phyloP scores from a whole-genome alignment of 2,888 invertebrate genomes.

The Lochmaea capreae region DNA sequence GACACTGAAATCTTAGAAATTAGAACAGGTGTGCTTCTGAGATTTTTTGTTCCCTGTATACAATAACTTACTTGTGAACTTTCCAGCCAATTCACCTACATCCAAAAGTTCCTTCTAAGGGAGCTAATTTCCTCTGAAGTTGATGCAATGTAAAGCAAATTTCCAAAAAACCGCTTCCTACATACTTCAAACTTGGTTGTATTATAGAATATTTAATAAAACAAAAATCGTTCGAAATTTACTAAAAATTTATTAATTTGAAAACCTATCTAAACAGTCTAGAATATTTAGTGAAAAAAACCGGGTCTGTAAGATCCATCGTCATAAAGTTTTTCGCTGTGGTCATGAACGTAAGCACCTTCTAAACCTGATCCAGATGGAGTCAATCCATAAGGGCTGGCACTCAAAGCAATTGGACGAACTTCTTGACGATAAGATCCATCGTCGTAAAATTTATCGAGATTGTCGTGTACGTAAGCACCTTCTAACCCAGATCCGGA shows the following conservation, averaged over 20 bases:
- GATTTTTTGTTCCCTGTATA: too few relatives aligned
- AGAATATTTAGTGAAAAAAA: conserved; percentile 42
- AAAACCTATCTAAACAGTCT: conserved; percentile 29
- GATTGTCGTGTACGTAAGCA: conserved; percentile 54
- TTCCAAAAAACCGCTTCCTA: too few relatives aligned
- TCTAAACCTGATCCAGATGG: conserved; percentile 54
- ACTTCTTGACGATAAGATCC: conserved; percentile 53
- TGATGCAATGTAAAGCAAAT: too few relatives aligned
- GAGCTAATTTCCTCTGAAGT: too few relatives aligned
- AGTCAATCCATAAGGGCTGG: conserved; percentile 50
- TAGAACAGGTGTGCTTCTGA: too few relatives aligned
- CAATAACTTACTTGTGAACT: too few relatives aligned
- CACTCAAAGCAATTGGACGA: conserved; percentile 46
- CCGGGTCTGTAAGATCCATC: conserved; percentile 57
- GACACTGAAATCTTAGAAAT: too few relatives aligned
- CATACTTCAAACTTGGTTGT: too few relatives aligned
- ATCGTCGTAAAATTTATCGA: conserved; percentile 57
- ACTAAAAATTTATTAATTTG: conserved; percentile 33
- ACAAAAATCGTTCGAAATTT: conserved; percentile 12
- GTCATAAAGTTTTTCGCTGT: conserved; percentile 56
- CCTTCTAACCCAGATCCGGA: conserved; percentile 56
- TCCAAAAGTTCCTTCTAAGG: too few relatives aligned
- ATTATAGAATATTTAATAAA: background rate
- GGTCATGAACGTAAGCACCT: conserved; percentile 56
- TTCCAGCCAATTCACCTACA: too few relatives aligned